Base-by-base conservation (phyloP, 2,113 vertebrate species). In the Theristicus caerulescens region DNA sequence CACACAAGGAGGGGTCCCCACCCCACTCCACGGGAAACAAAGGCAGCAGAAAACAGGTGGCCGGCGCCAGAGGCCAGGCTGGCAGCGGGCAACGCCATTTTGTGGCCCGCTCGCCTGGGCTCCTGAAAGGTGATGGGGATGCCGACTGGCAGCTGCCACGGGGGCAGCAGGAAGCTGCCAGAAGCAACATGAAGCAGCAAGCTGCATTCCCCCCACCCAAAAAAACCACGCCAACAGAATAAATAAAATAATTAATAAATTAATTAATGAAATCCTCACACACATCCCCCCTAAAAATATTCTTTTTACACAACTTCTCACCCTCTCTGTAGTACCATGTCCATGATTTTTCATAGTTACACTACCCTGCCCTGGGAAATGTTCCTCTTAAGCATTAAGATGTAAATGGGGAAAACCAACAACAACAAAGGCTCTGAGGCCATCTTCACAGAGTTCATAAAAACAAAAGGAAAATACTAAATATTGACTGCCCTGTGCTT, bases 131-230 rank as follows among this genome's bases (percentile, higher is more conserved):
- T 12, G 8, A 5, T 13, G 6, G 25, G 3, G 11, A 7, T 1
- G 3, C 26, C 4, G 3, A 25, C 9, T 29, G 18, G 9, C 13
- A 55, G 16, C 47, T 67, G 16, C 24, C 21, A 20, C 4, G 2
- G 24, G 18, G 22, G 2, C 7, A 4, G 1, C 0, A 0, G 27
- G 40, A 78, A 78, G 9, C 25, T 22, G 49, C 21, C 22, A 1
- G 0, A 78, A 55, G 25, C 0, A 0, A 4, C 3, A 18, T 1
- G 31, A 58, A 20, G 11, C 16, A 49, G 57, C 13, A 22, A 59
- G 8, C 4, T 22, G 31, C 12, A 7, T 62, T 11, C 10, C 16
- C 17, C 3, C 8, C 16, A 2, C 7, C 6, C 2, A 12, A 13
- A 52, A 4, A 29, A 27, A 69, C 27, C 11, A 14, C 38, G 38